phyloP scores from a whole-genome alignment of 2,797 vertebrate species.

The Lateolabrax maculatus region DNA sequence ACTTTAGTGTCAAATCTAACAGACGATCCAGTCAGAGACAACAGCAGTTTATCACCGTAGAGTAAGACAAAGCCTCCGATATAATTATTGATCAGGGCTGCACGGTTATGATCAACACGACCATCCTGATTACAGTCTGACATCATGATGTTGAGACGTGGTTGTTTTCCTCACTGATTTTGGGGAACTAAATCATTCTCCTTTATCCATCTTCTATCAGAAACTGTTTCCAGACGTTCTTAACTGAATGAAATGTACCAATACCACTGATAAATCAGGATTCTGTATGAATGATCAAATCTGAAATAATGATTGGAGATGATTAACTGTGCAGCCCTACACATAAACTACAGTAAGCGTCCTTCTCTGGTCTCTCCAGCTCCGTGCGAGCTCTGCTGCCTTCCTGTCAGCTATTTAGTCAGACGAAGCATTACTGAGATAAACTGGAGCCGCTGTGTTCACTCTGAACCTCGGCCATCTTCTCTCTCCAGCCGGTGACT shows the following conservation, averaged over 20 bases:
- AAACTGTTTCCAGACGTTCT: conserved; percentile 2
- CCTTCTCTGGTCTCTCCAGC: conserved; percentile 17
- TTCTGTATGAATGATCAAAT: not conserved
- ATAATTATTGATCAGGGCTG: conserved; percentile 21
- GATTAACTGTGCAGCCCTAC: conserved; percentile 13
- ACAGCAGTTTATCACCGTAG: conserved; percentile 18
- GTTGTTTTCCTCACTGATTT: not conserved
- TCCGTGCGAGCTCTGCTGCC: conserved; percentile 36
- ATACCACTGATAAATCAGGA: not conserved
- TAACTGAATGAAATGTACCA: not conserved
- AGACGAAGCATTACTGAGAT: conserved; percentile 34
- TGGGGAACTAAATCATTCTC: not conserved
- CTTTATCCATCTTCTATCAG: not conserved
- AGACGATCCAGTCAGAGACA: conserved; percentile 23
- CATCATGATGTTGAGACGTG: too few relatives aligned
- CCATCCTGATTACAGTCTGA: not conserved
- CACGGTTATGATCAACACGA: not conserved
- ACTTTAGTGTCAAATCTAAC: conserved; percentile 25
- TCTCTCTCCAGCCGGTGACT: conserved; percentile 50
- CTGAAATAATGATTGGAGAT: not conserved
- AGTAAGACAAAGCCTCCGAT: conserved; percentile 24
- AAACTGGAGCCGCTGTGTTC: conserved; percentile 30
- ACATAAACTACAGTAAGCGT: not conserved
- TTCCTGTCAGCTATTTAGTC: conserved; percentile 24
- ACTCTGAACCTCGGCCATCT: conserved; percentile 45